Conservation (phyloP, 1,140 invertebrate genomes). For the Chironomus striatipennis region DNA sequence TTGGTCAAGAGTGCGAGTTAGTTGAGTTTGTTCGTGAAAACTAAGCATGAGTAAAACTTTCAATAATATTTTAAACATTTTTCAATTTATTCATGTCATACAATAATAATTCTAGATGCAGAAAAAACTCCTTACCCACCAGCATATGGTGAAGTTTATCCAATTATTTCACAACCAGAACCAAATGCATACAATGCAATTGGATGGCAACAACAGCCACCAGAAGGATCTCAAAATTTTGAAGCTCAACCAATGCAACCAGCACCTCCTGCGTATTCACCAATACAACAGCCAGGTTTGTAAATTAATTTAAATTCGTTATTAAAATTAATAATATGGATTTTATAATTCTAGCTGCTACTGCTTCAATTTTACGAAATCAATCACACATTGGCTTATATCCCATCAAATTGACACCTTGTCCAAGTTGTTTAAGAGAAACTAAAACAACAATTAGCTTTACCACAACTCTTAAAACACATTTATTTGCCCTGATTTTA, state of each 20-base stretch:
- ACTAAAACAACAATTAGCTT: not conserved
- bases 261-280: not conserved
- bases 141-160: constrained; percentile 10
- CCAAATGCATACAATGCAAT: not conserved
- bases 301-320: not conserved
- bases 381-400: not conserved
- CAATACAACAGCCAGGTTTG: not conserved
- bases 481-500: not conserved
- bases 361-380: not conserved
- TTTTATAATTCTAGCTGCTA: not conserved
- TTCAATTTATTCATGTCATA: too few species aligned
- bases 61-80: too few species aligned
- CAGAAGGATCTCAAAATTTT: not conserved
- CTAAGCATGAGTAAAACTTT: too few species aligned
- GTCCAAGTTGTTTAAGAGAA: not conserved
- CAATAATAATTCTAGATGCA: not conserved
- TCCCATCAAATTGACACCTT: not conserved
- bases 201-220: not conserved
- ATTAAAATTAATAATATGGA: not conserved
- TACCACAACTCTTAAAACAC: not conserved
- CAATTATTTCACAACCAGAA: not conserved
- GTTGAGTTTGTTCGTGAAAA: too few species aligned
- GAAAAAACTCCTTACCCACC: not conserved
- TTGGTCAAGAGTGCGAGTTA: too few species aligned
- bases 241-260: not conserved